Evolutionary conservation across 2,888 invertebrate species (phyloP).

Genomic region (Lacanobia oleracea): DNA sequence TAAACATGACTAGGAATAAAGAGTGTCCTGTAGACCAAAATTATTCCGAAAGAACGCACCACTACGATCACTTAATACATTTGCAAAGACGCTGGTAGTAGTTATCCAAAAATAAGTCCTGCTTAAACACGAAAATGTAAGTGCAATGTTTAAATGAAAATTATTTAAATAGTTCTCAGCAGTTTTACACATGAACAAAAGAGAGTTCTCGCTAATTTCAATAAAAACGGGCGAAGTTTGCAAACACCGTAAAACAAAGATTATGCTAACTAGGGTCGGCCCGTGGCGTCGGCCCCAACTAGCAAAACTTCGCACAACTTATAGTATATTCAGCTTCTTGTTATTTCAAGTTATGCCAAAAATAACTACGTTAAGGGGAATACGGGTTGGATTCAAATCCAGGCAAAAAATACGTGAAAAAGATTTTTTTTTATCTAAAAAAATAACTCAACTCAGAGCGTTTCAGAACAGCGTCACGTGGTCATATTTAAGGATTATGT

Average conservation of each 20-base stretch:
- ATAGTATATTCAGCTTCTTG: conserved; percentile 61
- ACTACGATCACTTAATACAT: too few species aligned
- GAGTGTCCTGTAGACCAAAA: too few species aligned
- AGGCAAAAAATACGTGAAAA: too few species aligned
- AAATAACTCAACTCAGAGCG: too few species aligned
- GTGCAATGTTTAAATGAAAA: conserved; percentile 12
- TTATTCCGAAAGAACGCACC: too few species aligned
- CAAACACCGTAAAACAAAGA: conserved; percentile 58
- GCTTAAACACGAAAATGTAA: neutral
- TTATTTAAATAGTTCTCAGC: conserved; percentile 35
- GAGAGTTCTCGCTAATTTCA: conserved; percentile 52
- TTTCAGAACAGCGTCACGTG: too few species aligned
- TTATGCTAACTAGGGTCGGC: conserved; percentile 52
- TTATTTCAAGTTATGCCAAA: conserved; percentile 55
- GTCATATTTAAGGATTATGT: too few species aligned
- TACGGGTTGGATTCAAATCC: neutral
- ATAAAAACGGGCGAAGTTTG: conserved; percentile 52
- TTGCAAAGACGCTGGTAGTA: too few species aligned
- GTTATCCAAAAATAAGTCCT: too few species aligned
- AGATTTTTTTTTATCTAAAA: too few species aligned
- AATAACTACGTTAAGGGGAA: conserved; percentile 36
- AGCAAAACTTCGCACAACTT: conserved; percentile 43
- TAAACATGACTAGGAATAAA: too few species aligned
- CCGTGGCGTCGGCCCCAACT: conserved; percentile 34
- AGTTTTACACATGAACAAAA: conserved; percentile 39